A percentile compares a stretch with the other conserved stretches of the same genome.
Conservation (phyloP, 2,113 vertebrate genomes). For the Sinosuthora webbiana region DNA sequence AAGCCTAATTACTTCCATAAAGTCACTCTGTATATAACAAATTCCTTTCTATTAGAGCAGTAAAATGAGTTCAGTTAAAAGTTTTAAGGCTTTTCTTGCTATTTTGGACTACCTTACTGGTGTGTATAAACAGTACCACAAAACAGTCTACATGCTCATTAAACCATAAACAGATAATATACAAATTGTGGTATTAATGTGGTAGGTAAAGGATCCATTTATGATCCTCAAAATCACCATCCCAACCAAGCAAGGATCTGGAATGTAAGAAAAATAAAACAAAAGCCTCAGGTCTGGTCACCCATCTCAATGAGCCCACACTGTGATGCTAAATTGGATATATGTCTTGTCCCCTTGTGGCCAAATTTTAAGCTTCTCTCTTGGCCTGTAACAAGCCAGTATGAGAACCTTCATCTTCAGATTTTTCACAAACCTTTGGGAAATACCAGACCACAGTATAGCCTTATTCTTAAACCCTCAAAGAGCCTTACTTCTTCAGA, state of each 20-base stretch:
- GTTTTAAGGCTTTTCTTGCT: not conserved
- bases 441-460: not conserved
- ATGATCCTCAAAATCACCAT: not conserved
- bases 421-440: not conserved
- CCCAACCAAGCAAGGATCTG: not conserved
- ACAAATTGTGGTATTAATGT: not conserved
- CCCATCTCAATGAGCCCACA: not conserved
- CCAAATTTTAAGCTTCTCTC: not conserved
- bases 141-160: not conserved
- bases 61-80: not conserved
- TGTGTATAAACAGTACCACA: not conserved
- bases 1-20: not conserved
- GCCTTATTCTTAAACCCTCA: not conserved
- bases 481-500: not conserved
- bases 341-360: not conserved
- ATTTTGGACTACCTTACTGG: not conserved
- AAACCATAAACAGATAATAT: not conserved
- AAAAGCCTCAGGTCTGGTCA: not conserved
- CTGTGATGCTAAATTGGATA: not conserved
- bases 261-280: not conserved
- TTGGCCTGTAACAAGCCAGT: not conserved
- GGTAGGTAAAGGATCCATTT: not conserved
- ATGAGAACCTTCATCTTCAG: not conserved
- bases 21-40: not conserved
- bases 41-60: not conserved